phyloP scores from a whole-genome alignment of 1,140 invertebrate genomes.

The Sminthurinus signatus region DNA sequence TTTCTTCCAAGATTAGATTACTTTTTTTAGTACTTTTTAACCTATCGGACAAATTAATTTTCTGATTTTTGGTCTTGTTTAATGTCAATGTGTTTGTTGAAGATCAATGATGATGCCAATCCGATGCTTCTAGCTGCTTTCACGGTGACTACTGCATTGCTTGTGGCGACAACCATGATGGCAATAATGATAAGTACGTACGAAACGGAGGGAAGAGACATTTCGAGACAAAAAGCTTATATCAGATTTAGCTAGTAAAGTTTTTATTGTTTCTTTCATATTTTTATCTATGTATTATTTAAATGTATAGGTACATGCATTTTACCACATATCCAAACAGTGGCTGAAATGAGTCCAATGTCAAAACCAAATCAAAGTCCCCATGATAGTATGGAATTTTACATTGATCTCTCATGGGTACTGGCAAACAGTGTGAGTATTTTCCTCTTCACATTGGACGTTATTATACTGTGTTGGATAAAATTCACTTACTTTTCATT shows the following conservation, averaged over 20 bases:
- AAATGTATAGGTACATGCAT: too few species aligned
- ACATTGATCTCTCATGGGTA: slow-evolving; percentile 39
- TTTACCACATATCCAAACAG: too few species aligned
- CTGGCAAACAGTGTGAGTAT: slow-evolving; percentile 37
- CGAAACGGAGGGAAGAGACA: too few species aligned
- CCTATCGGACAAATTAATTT: too few species aligned
- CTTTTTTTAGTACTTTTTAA: too few species aligned
- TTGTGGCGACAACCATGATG: slow-evolving; percentile 40
- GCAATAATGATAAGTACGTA: slow-evolving; percentile 37
- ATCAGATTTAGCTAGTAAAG: too few species aligned
- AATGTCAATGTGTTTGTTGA: too few species aligned
- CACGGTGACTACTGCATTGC: slow-evolving; percentile 33
- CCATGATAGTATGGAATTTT: slow-evolving; percentile 30
- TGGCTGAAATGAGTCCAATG: slow-evolving; percentile 26
- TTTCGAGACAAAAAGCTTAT: too few species aligned
- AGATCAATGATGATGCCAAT: slow-evolving; percentile 41
- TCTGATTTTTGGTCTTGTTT: too few species aligned
- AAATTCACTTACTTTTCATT: slow-evolving; percentile 40
- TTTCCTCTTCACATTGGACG: slow-evolving; percentile 38
- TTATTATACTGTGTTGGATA: slow-evolving; percentile 38
- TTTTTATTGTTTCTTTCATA: too few species aligned
- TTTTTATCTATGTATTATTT: too few species aligned
- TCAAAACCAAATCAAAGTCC: slow-evolving; percentile 27
- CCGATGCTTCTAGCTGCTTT: slow-evolving; percentile 35
- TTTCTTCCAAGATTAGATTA: too few species aligned